Base-by-base conservation (phyloP, 2,888 invertebrate genomes). In the Drosophila setosimentum region DNA sequence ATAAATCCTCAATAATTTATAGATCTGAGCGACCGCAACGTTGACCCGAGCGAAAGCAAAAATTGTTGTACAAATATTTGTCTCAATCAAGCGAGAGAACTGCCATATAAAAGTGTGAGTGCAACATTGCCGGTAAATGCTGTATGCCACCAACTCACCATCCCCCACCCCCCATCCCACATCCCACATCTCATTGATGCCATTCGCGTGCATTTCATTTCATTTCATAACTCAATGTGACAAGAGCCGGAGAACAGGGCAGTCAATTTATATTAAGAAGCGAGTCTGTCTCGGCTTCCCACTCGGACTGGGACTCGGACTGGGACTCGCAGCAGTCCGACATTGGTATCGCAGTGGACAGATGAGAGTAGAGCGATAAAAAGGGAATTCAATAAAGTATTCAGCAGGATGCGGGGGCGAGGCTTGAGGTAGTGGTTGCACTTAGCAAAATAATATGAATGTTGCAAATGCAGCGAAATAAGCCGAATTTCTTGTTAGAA, bases 31-130 rank as follows among this genome's bases (percentile, higher is more conserved):
- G 63, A 67, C 82, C 85, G 70, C 87, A 82, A 76, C 69, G 60
- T 63, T 65, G 66, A 77, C 62, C 84, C 76, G 53, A 51, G 42
- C 55, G 49, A 72, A 67, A 71, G 61, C 59, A 55, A 76, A 76
- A 78, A 80, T 80, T 86, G 78, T 83, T 83, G 76, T 83, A 70
- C 86, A 86, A 86, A 88, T 85, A 88, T 85, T 88, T 85, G 88
- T 85, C 83, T 74, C 88, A 83, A 88, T 85, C 86, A 78, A 68
- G 55, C 68, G 55, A 29, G 24, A 49, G 76, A 48, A 13, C 27
- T 37, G 18, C 27, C 50, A 30, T 53, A 48, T 16, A 35, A 45
- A 33, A 48, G 73, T 27, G 33, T 54, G 54, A 24, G 60, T 48
- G 16, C 27, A 57, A 40, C 64, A 64, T 24, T 21, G 45, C 21